Evolutionary conservation across 2,797 vertebrate genomes (phyloP).

Genomic region (Centropyge bicolor): DNA sequence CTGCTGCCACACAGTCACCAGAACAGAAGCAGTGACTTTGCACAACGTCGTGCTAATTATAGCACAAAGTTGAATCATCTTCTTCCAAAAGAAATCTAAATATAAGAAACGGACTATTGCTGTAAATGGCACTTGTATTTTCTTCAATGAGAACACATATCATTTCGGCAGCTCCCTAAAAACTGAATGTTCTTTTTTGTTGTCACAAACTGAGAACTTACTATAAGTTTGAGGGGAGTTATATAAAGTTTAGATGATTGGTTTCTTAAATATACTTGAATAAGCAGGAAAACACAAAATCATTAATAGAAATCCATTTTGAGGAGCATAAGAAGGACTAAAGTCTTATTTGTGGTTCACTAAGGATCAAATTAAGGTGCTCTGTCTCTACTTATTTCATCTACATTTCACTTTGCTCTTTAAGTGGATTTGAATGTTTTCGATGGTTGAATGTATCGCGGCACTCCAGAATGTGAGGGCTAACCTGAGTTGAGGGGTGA

Average conservation of each 20-base stretch:
- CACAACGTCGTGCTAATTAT: background rate
- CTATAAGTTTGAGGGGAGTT: too few species aligned
- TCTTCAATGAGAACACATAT: too few species aligned
- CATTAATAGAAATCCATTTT: background rate
- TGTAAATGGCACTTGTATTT: background rate
- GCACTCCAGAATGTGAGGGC: background rate
- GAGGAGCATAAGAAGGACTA: background rate
- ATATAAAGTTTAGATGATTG: background rate
- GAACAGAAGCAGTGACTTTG: background rate
- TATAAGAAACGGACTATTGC: background rate
- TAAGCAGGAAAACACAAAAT: background rate
- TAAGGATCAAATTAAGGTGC: background rate
- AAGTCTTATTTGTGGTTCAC: background rate
- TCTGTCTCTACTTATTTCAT: background rate
- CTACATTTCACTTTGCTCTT: background rate
- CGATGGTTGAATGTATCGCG: too few species aligned
- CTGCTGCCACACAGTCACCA: background rate
- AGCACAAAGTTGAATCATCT: background rate
- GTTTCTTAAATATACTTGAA: background rate
- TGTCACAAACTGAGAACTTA: background rate
- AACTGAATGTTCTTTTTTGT: background rate
- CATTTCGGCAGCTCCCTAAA: too few species aligned
- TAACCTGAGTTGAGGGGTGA: too few species aligned
- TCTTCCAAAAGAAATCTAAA: background rate
- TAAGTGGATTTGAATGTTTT: background rate